These are phyloP conservation scores for Ciconia boyciana DNA, from an alignment of 2,113 vertebrate species.

Conservation along the genomic window DNA sequence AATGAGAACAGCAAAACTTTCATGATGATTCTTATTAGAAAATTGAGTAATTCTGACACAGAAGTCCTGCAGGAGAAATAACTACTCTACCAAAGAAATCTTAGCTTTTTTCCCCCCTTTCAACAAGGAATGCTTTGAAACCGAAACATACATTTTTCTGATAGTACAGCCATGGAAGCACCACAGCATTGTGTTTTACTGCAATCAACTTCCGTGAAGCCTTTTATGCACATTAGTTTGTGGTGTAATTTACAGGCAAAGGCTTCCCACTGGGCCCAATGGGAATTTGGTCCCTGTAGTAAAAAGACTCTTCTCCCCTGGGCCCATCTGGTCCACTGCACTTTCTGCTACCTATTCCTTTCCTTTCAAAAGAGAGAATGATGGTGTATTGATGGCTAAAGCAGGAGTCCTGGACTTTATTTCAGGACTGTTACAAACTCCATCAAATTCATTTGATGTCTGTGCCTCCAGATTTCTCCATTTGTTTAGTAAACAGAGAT, in stretches of 20 bases:
- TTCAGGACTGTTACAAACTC: neutral
- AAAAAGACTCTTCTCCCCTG: neutral
- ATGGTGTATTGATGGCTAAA: neutral
- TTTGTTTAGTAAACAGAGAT: neutral
- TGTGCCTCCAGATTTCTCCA: neutral
- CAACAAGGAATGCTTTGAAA: neutral
- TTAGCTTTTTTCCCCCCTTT: neutral
- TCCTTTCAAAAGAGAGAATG: neutral
- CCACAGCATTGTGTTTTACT: neutral
- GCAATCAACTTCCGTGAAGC: neutral
- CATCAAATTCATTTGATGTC: neutral
- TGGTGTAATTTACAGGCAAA: neutral
- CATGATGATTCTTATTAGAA: conserved; percentile 10
- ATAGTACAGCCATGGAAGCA: neutral
- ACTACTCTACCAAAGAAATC: neutral
- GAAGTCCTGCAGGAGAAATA: neutral
- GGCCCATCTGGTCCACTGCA: neutral
- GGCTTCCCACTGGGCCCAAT: neutral
- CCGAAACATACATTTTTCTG: neutral
- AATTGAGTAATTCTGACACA: neutral
- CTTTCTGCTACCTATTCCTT: neutral
- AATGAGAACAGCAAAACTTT: conserved; percentile 1
- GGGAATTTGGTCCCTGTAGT: neutral
- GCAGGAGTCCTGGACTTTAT: neutral
- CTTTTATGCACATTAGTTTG: conserved; percentile 16